Conservation (phyloP, 1,140 invertebrate species). For the Bradysia coprophila region DNA sequence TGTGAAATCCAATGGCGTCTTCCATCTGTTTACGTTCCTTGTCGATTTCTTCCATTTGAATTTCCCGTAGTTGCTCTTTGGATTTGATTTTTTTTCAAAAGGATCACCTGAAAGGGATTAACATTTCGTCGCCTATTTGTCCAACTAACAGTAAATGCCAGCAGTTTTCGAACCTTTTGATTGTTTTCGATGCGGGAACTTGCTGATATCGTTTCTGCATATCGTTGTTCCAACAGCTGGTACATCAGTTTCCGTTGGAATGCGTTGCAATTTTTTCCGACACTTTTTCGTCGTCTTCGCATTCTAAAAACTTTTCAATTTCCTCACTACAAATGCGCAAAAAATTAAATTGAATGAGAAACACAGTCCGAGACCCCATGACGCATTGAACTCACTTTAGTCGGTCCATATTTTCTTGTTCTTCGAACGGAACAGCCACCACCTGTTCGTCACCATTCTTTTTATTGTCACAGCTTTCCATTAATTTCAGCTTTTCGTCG, state of each 20-base stretch:
- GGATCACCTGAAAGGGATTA: too few relatives aligned
- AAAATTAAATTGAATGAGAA: too few relatives aligned
- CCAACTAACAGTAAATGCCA: too few relatives aligned
- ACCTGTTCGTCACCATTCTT: slow-evolving; percentile 1
- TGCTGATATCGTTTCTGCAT: slow-evolving; percentile 31
- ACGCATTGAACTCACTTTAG: too few relatives aligned
- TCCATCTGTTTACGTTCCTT: too few relatives aligned
- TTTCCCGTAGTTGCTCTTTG: too few relatives aligned
- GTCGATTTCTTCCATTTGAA: too few relatives aligned
- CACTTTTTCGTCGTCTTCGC: slow-evolving; percentile 28
- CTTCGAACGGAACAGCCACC: slow-evolving; percentile 23
- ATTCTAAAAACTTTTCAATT: slow-evolving; percentile 39
- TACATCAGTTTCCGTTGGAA: slow-evolving; percentile 52
- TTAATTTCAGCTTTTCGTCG: slow-evolving; percentile 33
- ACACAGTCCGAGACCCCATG: too few relatives aligned
- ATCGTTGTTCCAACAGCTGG: slow-evolving; percentile 37
- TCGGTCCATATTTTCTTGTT: slow-evolving; percentile 23
- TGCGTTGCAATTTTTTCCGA: slow-evolving; percentile 38
- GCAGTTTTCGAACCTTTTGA: slow-evolving; percentile 25
- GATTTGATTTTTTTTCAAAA: too few relatives aligned
- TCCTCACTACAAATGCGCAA: slow-evolving; percentile 40
- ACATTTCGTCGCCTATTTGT: too few relatives aligned
- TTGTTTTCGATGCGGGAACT: slow-evolving; percentile 35
- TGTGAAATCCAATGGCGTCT: too few relatives aligned
- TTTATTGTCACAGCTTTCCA: too few relatives aligned